Evolutionary conservation across 2,888 invertebrate genomes (phyloP), one percentile per base, ranked within the genome.

Genomic region (Melieria picta): DNA sequence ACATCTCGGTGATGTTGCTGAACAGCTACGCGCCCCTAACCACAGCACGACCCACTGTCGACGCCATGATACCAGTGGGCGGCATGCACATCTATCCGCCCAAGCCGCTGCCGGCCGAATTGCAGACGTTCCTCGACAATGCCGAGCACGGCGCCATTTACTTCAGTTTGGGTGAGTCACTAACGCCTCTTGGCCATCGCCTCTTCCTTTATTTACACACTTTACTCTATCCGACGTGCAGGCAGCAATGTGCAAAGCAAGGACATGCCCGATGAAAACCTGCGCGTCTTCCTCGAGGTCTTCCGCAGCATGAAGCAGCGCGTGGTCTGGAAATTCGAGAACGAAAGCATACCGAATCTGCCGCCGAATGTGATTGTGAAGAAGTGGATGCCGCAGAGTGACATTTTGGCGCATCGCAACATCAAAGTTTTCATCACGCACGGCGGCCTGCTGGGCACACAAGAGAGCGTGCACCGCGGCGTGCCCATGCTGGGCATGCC

Each of bases 301-400:
- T 88, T 89, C 66, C 79, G 82, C 1, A 80, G 82, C 30, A 74
- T 89, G 47, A 85, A 86, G 69, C 87, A 88, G 73, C 81, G 84
- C 7, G 83, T 89, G 2, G 74, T 89, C 0, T 88, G 89, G 88
- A 89, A 89, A 77, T 89, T 87, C 80, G 88, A 88, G 75, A 82
- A 87, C 58, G 87, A 87, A 46, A 80, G 79, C 4, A 78, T 86
- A 13, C 77, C 81, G 3, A 77, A 86, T 65, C 67, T 88, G 73
- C 86, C 88, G 0, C 68, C 75, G 11, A 88, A 89, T 78, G 82
- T 90, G 0, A 84, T 88, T 79, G 76, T 88, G 9, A 82, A 84
- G n/a, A 86, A 88, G 55, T 90, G 89, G 89, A 76, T 89, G 70
- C 89, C 90, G 0, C 90, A 90, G 78, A 83, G 85, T 60, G 89